phyloP scores from a whole-genome alignment of 2,888 invertebrate genomes.

The Isoperla grammatica region DNA sequence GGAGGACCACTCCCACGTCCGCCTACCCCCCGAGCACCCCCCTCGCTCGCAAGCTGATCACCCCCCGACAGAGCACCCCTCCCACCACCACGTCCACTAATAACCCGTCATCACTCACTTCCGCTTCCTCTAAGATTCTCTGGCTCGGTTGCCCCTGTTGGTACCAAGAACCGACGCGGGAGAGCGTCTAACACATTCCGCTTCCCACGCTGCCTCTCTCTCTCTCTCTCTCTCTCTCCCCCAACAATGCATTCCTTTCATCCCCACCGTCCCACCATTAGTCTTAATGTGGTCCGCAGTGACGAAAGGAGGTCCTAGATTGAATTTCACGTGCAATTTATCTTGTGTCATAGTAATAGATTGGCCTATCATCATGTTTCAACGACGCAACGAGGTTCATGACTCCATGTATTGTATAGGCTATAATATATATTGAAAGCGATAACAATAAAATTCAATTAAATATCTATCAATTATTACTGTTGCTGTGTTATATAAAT shows the following conservation, averaged over 20 bases:
- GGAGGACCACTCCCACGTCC: constrained; percentile 34
- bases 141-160: constrained; percentile 14
- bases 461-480: constrained; percentile 7
- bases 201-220: too few relatives aligned
- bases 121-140: constrained; percentile 11
- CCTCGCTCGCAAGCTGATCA: constrained; percentile 9
- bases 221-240: neutral
- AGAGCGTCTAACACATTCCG: constrained; percentile 4
- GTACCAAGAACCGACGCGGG: neutral
- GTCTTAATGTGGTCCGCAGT: neutral
- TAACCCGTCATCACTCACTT: constrained; percentile 5
- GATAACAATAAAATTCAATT: constrained; percentile 4
- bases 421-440: neutral
- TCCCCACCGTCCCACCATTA: neutral
- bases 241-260: neutral
- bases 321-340: neutral
- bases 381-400: too few relatives aligned
- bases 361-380: too few relatives aligned
- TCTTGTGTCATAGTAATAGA: too few relatives aligned
- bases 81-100: constrained; percentile 16
- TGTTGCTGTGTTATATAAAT: neutral
- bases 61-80: constrained; percentile 14
- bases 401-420: neutral
- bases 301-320: neutral
- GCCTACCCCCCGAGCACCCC: constrained; percentile 15